Evolutionary conservation across 2,797 vertebrate species (phyloP), one percentile per base, ranked within the genome.

Genomic region (Phataginus tricuspis): DNA sequence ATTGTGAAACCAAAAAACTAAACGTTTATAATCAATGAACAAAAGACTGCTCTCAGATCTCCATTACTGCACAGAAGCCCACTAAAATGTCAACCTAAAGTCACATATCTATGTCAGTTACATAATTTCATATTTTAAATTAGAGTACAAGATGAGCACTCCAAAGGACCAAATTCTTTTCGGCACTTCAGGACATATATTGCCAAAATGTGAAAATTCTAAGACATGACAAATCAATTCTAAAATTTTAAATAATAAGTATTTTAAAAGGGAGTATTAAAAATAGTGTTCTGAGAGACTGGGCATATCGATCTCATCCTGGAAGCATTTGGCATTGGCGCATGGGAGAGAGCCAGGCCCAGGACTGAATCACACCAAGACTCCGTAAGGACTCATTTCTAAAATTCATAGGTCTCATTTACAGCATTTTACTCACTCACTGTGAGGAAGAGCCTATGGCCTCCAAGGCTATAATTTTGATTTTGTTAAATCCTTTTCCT

Each of bases 401-500:
- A 88, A 94, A 88, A 64, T 55, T 18, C 23, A 55, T 31, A 72
- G 88, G n/a, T 29, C 42, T 92, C 23, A 31, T 78, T 80, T 66
- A 49, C 16, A 78, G 16, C 23, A 16, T 42, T 88, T 75, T 37
- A n/a, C 19, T 93, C 61, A 29, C 11, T 86, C 39, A n/a, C 18
- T 83, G 78, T 86, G n/a, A 63, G 21, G 37, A 29, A n/a, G 31
- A 63, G 34, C 12, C 59, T n/a, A 7, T 18, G 39, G 18, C 1
- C 0, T 68, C 34, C 7, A 78, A 87, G 39, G 37, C 16, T 87
- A 13, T 91, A 82, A 34, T 82, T n/a, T 90, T 69, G 8, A 72
- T 59, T 74, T 89, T 95, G n/a, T 78, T 77, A n/a, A 49, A n/a
- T 92, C 9, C n/a, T 90, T 72, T 51, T 45, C 11, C 64, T 83